Conservation (phyloP, 2,113 vertebrate genomes). For the Cochlearius cochlearius region DNA sequence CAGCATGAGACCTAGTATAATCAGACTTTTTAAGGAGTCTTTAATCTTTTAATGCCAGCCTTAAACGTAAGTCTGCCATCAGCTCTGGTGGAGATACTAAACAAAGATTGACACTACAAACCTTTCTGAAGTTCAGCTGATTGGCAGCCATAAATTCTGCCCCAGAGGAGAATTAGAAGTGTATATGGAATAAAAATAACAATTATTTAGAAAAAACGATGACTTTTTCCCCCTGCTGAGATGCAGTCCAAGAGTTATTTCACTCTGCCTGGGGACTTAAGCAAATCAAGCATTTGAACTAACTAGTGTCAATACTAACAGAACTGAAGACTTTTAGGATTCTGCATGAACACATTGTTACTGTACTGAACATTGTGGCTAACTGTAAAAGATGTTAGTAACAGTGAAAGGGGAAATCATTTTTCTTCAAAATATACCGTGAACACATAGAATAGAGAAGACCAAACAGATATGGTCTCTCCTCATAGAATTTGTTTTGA, state of each 20-base stretch:
- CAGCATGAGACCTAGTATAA: not conserved
- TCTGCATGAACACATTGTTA: not conserved
- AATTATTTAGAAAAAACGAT: conserved; percentile 32
- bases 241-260: not conserved
- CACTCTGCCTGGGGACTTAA: not conserved
- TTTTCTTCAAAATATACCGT: not conserved
- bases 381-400: not conserved
- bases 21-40: not conserved
- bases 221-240: not conserved
- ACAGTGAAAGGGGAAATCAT: not conserved
- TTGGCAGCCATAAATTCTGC: not conserved
- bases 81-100: not conserved
- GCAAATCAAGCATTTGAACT: not conserved
- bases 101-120: not conserved
- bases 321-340: not conserved
- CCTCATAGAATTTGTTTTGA: not conserved
- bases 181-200: not conserved
- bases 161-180: not conserved
- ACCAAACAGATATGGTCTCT: not conserved
- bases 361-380: not conserved
- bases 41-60: not conserved
- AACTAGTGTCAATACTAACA: not conserved
- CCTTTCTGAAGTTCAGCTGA: not conserved
- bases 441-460: not conserved
- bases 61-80: not conserved